Evolutionary conservation across 2,888 invertebrate species (phyloP).

Genomic region (Beris chalybata): DNA sequence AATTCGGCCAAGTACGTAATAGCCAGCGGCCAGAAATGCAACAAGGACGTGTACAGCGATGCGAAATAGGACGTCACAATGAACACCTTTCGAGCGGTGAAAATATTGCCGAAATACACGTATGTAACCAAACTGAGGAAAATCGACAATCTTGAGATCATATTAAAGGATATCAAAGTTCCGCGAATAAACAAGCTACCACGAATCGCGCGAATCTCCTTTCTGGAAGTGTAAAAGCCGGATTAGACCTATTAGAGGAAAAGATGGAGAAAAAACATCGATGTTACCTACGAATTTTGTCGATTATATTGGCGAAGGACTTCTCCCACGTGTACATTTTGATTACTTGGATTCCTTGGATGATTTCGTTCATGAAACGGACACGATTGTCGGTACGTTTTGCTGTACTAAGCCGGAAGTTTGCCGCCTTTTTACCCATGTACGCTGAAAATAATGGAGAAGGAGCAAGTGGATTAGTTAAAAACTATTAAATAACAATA

Average conservation of each 20-base stretch:
- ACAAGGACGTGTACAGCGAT: conserved; percentile 61
- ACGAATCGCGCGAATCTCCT: conserved; percentile 53
- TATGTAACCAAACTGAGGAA: conserved; percentile 69
- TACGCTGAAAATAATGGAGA: conserved; percentile 8
- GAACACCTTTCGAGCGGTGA: conserved; percentile 72
- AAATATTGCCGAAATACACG: conserved; percentile 61
- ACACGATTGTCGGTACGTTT: conserved; percentile 27
- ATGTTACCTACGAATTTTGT: conserved; percentile 58
- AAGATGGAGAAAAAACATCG: neutral
- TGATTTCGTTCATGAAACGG: conserved; percentile 83
- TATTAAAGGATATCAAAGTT: conserved; percentile 66
- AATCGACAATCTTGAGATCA: conserved; percentile 73
- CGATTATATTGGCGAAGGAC: conserved; percentile 74
- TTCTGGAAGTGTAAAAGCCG: conserved; percentile 15
- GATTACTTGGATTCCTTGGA: conserved; percentile 84
- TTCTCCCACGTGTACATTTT: conserved; percentile 96
- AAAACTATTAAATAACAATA: too few relatives aligned
- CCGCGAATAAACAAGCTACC: conserved; percentile 66
- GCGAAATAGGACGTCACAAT: conserved; percentile 66
- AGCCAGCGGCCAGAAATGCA: conserved; percentile 61
- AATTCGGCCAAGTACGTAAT: conserved; percentile 63
- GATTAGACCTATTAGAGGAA: neutral
- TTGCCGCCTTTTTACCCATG: conserved; percentile 25
- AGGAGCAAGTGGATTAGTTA: too few relatives aligned
- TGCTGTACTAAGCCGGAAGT: conserved; percentile 19